phyloP scores from a whole-genome alignment of 2,888 invertebrate genomes.

The Frankliniella fusca region DNA sequence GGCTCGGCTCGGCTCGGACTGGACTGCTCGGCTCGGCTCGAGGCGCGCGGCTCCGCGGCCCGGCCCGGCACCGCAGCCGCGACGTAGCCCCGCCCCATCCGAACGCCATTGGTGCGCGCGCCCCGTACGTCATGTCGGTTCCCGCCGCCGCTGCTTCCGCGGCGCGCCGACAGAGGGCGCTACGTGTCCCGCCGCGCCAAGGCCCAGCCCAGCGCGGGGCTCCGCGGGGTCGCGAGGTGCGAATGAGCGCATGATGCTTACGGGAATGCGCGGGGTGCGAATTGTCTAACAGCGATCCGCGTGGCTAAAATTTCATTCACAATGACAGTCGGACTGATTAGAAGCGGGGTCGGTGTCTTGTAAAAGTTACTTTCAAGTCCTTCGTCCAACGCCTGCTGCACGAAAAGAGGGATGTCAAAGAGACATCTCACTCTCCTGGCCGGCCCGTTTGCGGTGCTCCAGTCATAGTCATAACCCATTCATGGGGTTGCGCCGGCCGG shows the following conservation, averaged over 20 bases:
- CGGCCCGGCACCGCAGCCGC: not conserved
- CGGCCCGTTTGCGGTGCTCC: not conserved
- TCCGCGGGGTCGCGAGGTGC: no score
- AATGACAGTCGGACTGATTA: no score
- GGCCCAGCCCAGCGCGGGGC: not conserved
- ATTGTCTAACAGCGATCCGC: no score
- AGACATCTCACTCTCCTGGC: not conserved
- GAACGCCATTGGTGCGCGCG: not conserved
- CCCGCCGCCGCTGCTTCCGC: not conserved
- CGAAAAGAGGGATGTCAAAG: not conserved
- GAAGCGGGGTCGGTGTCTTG: no score
- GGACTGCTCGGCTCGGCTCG: not conserved
- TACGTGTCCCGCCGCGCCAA: not conserved
- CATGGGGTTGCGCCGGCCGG: not conserved
- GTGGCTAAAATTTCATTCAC: no score
- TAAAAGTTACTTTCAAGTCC: no score
- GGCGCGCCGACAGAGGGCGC: not conserved
- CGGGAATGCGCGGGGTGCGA: no score
- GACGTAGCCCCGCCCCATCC: not conserved
- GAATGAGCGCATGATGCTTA: no score
- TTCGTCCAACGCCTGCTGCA: not conserved
- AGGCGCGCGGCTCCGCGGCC: not conserved
- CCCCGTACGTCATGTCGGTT: slow-evolving; percentile 16
- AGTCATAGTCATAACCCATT: slow-evolving; percentile 12
- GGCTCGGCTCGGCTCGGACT: not conserved